These are phyloP conservation scores for Lethrus apterus DNA, from an alignment of 1,140 invertebrate species.

Conservation along the genomic window DNA sequence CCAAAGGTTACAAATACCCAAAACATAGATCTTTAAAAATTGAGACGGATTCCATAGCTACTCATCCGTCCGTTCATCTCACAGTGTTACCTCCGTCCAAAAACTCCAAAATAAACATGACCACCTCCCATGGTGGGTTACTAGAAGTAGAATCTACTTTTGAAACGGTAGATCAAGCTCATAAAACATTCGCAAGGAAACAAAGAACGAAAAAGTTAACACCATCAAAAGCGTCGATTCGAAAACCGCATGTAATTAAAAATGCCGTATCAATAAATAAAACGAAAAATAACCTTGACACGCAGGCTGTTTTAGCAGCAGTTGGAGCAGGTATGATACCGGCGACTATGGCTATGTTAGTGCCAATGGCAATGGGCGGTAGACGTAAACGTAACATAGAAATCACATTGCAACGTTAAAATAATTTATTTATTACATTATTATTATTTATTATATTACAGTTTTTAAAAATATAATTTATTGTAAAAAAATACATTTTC, in stretches of 20 bases:
- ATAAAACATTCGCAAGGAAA: constrained; percentile 27
- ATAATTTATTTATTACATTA: background rate
- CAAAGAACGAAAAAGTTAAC: constrained; percentile 18
- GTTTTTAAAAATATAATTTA: too few relatives aligned
- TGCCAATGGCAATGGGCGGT: constrained; percentile 63
- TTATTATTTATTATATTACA: background rate
- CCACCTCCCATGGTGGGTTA: constrained; percentile 65
- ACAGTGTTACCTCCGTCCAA: constrained; percentile 63
- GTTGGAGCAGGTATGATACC: constrained; percentile 70
- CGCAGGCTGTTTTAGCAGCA: constrained; percentile 58
- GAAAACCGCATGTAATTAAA: constrained; percentile 5
- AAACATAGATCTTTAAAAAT: constrained; percentile 42
- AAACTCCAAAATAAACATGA: constrained; percentile 55
- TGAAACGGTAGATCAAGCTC: constrained; percentile 56
- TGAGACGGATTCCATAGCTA: constrained; percentile 34
- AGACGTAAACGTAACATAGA: constrained; percentile 33
- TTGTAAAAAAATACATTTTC: too few relatives aligned
- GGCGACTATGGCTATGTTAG: constrained; percentile 69
- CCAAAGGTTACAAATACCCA: constrained; percentile 58
- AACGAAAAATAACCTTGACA: constrained; percentile 33
- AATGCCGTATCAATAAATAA: constrained; percentile 1
- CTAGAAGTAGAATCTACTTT: constrained; percentile 66
- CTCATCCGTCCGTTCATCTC: constrained; percentile 53
- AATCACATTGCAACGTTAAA: too few relatives aligned
- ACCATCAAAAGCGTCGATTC: background rate